Percentiles rank a stretch among this genome's conserved stretches.
phyloP scores from a whole-genome alignment of 2,797 vertebrate genomes.

The Cichlasoma orientale region DNA sequence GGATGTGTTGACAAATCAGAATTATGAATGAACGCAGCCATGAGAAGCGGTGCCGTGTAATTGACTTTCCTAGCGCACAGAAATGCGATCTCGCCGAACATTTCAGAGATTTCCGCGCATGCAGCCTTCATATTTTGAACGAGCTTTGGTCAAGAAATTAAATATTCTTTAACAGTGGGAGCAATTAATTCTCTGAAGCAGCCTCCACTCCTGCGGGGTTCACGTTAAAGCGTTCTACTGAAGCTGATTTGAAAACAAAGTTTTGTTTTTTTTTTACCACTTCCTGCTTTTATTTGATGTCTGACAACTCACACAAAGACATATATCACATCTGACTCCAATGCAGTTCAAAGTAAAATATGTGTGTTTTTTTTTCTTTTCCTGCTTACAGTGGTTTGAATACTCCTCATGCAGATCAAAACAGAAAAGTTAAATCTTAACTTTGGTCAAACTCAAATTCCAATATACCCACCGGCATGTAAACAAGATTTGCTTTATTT shows the following conservation, averaged over 20 bases:
- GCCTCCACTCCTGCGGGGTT: conserved; percentile 44
- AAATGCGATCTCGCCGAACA: conserved; percentile 43
- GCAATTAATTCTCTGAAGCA: conserved; percentile 52
- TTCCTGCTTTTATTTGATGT: conserved; percentile 70
- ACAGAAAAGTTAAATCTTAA: conserved; percentile 67
- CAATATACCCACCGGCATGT: conserved; percentile 53
- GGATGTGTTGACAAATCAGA: conserved; percentile 24
- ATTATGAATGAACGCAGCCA: conserved; percentile 20
- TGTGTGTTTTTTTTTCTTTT: conserved; percentile 7
- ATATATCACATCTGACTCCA: conserved; percentile 65
- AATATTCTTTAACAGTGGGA: conserved; percentile 46
- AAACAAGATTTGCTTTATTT: conserved; percentile 66
- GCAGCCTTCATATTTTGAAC: conserved; percentile 38
- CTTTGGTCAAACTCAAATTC: conserved; percentile 61
- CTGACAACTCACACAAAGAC: conserved; percentile 62
- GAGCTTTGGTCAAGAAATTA: conserved; percentile 47
- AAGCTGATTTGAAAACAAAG: conserved; percentile 32
- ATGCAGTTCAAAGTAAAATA: conserved; percentile 68
- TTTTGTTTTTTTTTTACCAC: conserved; percentile 32
- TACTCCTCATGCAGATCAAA: conserved; percentile 64
- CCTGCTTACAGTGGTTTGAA: conserved; percentile 51
- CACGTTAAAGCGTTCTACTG: conserved; percentile 49
- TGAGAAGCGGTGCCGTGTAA: conserved; percentile 29
- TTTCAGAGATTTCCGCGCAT: conserved; percentile 29
- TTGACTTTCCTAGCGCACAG: conserved; percentile 31